Evolutionary conservation across 2,113 vertebrate genomes (phyloP).

Genomic region (Tylochromis polylepis): DNA sequence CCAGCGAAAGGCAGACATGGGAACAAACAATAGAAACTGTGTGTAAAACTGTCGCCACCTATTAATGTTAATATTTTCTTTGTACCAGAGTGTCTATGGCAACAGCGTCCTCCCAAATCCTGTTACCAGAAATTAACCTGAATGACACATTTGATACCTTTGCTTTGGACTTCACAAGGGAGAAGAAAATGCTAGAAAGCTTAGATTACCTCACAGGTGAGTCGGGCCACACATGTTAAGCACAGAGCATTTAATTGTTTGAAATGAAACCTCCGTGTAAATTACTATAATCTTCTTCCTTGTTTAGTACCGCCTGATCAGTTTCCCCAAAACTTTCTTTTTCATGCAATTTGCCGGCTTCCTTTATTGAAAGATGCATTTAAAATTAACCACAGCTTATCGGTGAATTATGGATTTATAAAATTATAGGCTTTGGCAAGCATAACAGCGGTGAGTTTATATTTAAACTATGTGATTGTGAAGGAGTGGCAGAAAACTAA

Average conservation of each 20-base stretch:
- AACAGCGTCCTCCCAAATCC: slow-evolving; percentile 93
- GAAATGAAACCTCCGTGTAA: neutral
- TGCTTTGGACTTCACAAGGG: slow-evolving; percentile 92
- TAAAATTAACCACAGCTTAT: neutral
- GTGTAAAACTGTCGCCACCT: neutral
- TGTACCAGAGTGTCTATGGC: slow-evolving; percentile 92
- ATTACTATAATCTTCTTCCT: neutral
- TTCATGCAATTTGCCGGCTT: neutral
- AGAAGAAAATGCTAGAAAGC: slow-evolving; percentile 96
- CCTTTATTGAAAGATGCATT: neutral
- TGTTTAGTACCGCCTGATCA: neutral
- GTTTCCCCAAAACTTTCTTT: neutral
- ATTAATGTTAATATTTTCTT: neutral
- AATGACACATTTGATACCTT: slow-evolving; percentile 96
- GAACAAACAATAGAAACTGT: neutral
- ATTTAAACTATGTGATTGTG: neutral
- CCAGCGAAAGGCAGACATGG: neutral
- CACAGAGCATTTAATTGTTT: neutral
- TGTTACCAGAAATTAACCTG: slow-evolving; percentile 97
- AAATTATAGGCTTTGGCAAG: neutral
- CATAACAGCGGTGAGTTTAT: neutral
- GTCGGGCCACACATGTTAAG: neutral
- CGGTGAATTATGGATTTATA: neutral
- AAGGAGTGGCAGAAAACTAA: neutral
- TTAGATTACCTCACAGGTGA: slow-evolving; percentile 98